phyloP scores from a whole-genome alignment of 2,797 vertebrate species.

The Cryptoprocta ferox region DNA sequence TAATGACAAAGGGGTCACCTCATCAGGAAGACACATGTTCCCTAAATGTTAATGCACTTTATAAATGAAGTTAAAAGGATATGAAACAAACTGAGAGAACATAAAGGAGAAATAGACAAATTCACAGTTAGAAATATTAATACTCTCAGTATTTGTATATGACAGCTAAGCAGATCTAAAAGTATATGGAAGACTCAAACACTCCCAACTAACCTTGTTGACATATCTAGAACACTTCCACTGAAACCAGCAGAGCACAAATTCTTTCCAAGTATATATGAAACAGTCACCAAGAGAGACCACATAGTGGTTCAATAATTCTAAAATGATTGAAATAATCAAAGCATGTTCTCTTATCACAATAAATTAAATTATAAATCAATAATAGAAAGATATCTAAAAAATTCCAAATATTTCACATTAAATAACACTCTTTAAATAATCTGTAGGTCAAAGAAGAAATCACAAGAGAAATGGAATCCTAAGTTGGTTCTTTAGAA shows the following conservation, averaged over 20 bases:
- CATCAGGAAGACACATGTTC: neutral
- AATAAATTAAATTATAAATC: neutral
- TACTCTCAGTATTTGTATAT: neutral
- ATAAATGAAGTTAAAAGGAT: neutral
- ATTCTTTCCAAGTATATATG: neutral
- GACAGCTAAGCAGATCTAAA: neutral
- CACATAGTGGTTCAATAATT: neutral
- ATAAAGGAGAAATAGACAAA: neutral
- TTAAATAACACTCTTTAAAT: neutral
- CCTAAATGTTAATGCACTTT: neutral
- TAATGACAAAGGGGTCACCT: neutral
- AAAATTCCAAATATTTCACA: neutral
- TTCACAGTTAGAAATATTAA: neutral
- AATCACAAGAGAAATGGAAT: neutral
- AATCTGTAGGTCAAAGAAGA: neutral
- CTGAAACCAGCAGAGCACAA: neutral
- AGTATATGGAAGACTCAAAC: neutral
- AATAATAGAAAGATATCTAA: neutral
- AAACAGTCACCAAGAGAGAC: neutral
- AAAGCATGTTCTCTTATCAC: neutral
- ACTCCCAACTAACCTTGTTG: neutral
- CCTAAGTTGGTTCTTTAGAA: neutral
- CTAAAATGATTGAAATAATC: neutral
- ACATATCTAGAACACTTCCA: neutral
- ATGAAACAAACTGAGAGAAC: neutral